Evolutionary conservation across 2,888 invertebrate species (phyloP), one percentile per base, ranked within the genome.

Genomic region (Ceramica pisi): DNA sequence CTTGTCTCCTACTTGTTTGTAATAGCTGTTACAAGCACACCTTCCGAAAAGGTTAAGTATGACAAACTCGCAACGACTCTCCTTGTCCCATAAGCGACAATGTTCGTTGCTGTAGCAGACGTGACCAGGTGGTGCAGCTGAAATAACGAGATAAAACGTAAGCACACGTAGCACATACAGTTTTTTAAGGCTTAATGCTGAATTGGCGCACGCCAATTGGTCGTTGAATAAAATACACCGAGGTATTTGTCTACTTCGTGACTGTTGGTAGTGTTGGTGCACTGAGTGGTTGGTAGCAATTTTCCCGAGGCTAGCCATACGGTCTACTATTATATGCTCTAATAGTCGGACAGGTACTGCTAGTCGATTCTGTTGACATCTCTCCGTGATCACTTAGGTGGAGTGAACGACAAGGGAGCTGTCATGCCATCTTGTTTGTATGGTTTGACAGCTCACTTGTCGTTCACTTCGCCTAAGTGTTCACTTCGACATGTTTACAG

Each of bases 71-170:
- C 99, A 99, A 89, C 98, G 98, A 80, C 98, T 98, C 89, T 98
- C 97, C 78, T 96, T 97, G 86, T 98, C 98, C 97, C 98, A 98
- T 88, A 98, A 96, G 75, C 97, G 97, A 91, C 99, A 99, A 92
- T 99, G 99, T 75, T 98, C 97, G 91, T 98, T 98, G 89, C 98
- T 98, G 94, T 98, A 98, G 92, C 99, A 99, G 51, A 98, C 98
- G 86, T 98, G 98, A 71, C 98, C 98, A 46, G 98, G 97, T 89
- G 97, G 97, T 26, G 98, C 98, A 86, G 98, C 99, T 99, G 96
- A 79, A 92, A 93, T 71, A 72, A 80, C 16, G 26, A 82, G 67
- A 83, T 60, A 82, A 78, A 71, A 72, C 71, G 63, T 82, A 63
- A 82, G 71, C 71, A 77, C 67, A 77, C 72, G 69, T 75, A 73